Base-by-base conservation (phyloP, 2,113 vertebrate genomes). In the Mystacornis crossleyi region DNA sequence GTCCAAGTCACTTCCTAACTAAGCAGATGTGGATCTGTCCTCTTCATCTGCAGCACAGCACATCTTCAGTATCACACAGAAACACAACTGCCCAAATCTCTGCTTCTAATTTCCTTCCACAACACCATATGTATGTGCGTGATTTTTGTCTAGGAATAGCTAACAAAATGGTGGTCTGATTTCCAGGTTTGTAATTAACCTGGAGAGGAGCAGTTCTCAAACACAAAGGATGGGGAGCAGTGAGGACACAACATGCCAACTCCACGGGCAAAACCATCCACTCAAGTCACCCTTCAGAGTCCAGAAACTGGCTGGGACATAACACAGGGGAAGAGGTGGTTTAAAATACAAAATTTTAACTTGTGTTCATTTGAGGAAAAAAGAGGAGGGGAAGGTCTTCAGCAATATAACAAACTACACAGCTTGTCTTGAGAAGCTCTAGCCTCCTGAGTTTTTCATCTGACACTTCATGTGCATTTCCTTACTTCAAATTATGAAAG, bases 231-330 rank as follows among this genome's bases (percentile, higher is more conserved):
- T 36, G 11, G 9, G 28, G 33, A 91, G 33, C 38, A 91, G 19
- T 1, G 0, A 86, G 25, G 53, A 79, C n/a, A 62, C 0, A 1
- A 28, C 0, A 3, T 10, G 16, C 13, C 31, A 74, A 18, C 5
- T 16, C 55, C 70, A 25, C 3, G 10, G 31, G 11, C 5, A 36
- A 20, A 72, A 69, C 25, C 57, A 71, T 31, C 34, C 38, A 77
- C 47, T 13, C 69, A 55, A 54, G 31, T 23, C 47, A 50, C 13
- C 54, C 23, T 43, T 64, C 43, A 47, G 48, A 47, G 62, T 5
- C 42, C 3, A 55, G 1, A 38, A 38, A 11, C 21, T 18, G 19
- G 8, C n/a, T 3, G 1, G 38, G 43, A 83, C 28, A 51, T 0
- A 2, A 51, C 31, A 66, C 12, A 12, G 11, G 26, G 26, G 42